phyloP scores from a whole-genome alignment of 2,113 vertebrate species.

The Prietella phreatophila region DNA sequence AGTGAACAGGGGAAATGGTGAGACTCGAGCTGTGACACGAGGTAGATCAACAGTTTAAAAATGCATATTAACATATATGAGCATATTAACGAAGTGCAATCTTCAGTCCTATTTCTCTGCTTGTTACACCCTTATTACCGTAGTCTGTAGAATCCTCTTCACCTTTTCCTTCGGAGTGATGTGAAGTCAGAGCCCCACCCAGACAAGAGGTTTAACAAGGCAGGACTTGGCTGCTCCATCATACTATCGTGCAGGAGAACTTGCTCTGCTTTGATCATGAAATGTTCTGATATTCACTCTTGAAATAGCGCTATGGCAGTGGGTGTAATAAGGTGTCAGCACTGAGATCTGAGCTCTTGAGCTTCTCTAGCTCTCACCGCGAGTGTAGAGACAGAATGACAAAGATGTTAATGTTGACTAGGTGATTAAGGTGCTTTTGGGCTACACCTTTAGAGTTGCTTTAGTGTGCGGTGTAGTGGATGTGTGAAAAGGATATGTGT shows the following conservation, averaged over 20 bases:
- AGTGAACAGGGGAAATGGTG: background rate
- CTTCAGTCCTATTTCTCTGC: background rate
- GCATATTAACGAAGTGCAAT: background rate
- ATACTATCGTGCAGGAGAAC: constrained; percentile 61
- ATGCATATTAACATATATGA: background rate
- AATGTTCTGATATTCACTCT: constrained; percentile 61
- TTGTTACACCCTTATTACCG: constrained; percentile 2
- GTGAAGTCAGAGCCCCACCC: constrained; percentile 58
- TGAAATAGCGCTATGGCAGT: constrained; percentile 63
- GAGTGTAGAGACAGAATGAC: constrained; percentile 43
- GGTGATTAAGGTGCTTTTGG: constrained; percentile 57
- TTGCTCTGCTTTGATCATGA: constrained; percentile 71
- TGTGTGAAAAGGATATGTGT: constrained; percentile 47
- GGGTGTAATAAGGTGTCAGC: constrained; percentile 70
- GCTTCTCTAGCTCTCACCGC: constrained; percentile 59
- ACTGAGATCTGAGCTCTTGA: constrained; percentile 66
- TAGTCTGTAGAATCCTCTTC: constrained; percentile 50
- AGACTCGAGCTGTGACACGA: background rate
- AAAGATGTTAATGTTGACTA: constrained; percentile 72
- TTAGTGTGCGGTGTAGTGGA: constrained; percentile 28
- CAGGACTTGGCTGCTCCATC: constrained; percentile 64
- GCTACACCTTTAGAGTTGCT: constrained; percentile 60
- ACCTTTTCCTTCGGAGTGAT: constrained; percentile 58
- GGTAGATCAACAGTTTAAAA: background rate
- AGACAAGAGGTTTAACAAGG: constrained; percentile 70